A percentile compares a stretch with the other conserved stretches of the same genome.
phyloP scores from a whole-genome alignment of 64 coral and sea anemone genomes.

The Porites australiensis region DNA sequence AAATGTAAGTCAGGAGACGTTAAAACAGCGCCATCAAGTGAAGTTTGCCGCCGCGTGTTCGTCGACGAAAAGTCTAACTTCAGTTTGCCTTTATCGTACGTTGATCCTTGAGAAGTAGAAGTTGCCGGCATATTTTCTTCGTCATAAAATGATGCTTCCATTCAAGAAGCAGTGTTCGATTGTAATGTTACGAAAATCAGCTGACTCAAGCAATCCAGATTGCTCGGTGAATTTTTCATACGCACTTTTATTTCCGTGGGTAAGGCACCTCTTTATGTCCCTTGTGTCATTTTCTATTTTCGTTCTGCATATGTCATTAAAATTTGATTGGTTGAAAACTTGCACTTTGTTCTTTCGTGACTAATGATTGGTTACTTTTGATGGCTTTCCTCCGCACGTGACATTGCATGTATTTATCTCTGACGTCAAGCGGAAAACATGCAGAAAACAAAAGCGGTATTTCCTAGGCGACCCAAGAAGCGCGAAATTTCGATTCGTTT shows the following conservation, averaged over 20 bases:
- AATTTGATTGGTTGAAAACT: constrained; percentile 45
- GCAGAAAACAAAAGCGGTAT: constrained; percentile 70
- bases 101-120: constrained; percentile 81
- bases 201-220: constrained; percentile 14
- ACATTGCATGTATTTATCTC: constrained; percentile 36
- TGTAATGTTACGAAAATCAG: constrained; percentile 14
- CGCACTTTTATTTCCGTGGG: constrained; percentile 41
- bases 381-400: constrained; percentile 26
- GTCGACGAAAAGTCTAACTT: constrained; percentile 87
- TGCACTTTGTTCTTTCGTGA: constrained; percentile 6
- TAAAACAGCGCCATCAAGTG: constrained; percentile 81
- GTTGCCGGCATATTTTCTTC: constrained; percentile 96
- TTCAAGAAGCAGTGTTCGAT: constrained; percentile 29
- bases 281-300: constrained; percentile 35
- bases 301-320: constrained; percentile 5
- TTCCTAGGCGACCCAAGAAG: constrained; percentile 43
- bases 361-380: constrained; percentile 41
- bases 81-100: constrained; percentile 93
- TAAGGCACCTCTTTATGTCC: constrained; percentile 4
- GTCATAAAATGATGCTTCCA: constrained; percentile 97
- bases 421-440: constrained; percentile 74
- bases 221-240: not conserved
- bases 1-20: constrained; percentile 99
- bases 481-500: constrained; percentile 41
- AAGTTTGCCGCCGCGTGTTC: constrained; percentile 55